These are phyloP conservation scores for Malacosoma neustria DNA, from an alignment of 2,888 invertebrate species.

Conservation along the genomic window DNA sequence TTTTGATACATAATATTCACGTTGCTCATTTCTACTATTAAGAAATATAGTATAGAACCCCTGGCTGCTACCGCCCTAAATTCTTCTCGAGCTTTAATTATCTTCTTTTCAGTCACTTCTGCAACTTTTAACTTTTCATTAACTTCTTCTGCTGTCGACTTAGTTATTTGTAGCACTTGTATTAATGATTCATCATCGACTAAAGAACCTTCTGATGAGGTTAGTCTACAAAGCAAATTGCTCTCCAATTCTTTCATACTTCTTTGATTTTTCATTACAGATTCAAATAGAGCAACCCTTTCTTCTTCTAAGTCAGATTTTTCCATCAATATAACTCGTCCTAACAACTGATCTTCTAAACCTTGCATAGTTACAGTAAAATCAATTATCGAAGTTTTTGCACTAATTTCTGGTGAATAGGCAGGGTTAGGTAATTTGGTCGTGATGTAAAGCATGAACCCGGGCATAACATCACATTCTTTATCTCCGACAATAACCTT, in stretches of 20 bases:
- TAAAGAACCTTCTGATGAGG: conserved; percentile 93
- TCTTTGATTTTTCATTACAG: conserved; percentile 96
- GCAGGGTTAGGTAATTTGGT: conserved; percentile 97
- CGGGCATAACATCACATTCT: conserved; percentile 97
- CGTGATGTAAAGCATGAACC: conserved; percentile 96
- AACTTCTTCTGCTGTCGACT: conserved; percentile 94
- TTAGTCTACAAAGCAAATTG: conserved; percentile 91
- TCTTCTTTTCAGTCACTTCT: conserved; percentile 95
- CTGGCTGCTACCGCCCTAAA: conserved; percentile 95
- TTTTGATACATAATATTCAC: conserved; percentile 98
- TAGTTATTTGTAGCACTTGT: conserved; percentile 89
- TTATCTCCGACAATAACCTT: conserved; percentile 97
- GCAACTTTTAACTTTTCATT: conserved; percentile 94
- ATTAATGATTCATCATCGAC: conserved; percentile 97
- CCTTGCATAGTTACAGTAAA: conserved; percentile 98
- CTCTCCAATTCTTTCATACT: conserved; percentile 97
- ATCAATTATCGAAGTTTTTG: conserved; percentile 97
- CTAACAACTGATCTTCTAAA: conserved; percentile 94
- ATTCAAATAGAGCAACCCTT: conserved; percentile 93
- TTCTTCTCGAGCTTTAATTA: conserved; percentile 94
- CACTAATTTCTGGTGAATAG: conserved; percentile 97
- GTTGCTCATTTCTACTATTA: conserved; percentile 97
- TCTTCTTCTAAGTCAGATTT: conserved; percentile 97
- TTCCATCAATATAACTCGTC: conserved; percentile 95
- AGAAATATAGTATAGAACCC: conserved; percentile 95